Conservation (phyloP, 2,888 invertebrate species). For the Agrotis segetum region DNA sequence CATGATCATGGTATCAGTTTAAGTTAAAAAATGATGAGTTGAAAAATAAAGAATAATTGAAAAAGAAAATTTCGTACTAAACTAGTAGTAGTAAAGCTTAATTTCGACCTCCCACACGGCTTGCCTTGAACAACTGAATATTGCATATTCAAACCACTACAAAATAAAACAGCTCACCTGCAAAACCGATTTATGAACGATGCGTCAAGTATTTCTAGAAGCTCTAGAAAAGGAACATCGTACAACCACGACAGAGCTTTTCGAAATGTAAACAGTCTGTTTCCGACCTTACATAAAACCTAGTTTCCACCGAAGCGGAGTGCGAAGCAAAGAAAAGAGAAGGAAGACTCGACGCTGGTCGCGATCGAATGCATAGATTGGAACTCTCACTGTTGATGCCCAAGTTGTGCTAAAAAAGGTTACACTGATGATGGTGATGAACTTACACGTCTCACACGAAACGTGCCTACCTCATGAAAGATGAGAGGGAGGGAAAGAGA, state of each 20-base stretch:
- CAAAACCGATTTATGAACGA: not conserved
- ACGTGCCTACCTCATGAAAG: too few species aligned
- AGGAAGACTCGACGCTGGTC: not conserved
- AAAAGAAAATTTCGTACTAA: too few species aligned
- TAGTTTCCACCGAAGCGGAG: not conserved
- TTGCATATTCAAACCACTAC: not conserved
- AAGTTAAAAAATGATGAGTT: too few species aligned
- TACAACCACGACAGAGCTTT: not conserved
- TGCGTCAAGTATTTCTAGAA: not conserved
- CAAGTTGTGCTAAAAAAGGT: too few species aligned
- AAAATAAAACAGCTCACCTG: not conserved
- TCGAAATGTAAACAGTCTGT: constrained; percentile 1
- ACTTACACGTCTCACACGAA: too few species aligned
- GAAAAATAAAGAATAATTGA: too few species aligned
- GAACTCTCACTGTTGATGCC: not conserved
- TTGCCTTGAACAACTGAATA: not conserved
- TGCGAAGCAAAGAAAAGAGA: not conserved
- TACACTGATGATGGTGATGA: too few species aligned
- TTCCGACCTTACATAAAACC: not conserved
- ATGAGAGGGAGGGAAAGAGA: too few species aligned
- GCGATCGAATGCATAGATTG: not conserved
- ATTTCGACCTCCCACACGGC: too few species aligned
- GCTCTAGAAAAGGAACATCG: not conserved
- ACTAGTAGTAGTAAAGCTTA: too few species aligned
- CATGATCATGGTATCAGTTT: too few species aligned